A percentile compares a stretch with the other conserved stretches of the same genome.
Conservation (phyloP, 2,113 vertebrate species). For the Chaetorhynchus papuensis region DNA sequence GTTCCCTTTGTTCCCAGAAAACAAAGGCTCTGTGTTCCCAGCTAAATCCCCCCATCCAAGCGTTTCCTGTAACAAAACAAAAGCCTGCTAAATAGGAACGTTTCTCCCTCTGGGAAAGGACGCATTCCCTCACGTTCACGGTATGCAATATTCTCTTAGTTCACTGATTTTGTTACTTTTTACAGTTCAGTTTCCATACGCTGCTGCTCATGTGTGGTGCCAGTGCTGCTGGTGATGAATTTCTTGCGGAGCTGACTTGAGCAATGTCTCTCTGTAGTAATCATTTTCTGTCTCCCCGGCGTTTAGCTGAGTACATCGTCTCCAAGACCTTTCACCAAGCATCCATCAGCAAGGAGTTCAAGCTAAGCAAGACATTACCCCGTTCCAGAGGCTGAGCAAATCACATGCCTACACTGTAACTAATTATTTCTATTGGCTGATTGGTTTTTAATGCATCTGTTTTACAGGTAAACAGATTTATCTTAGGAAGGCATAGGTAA, state of each 20-base stretch:
- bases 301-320: slow-evolving; percentile 34
- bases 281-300: slow-evolving; percentile 47
- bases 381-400: slow-evolving; percentile 36
- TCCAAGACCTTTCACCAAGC: slow-evolving; percentile 37
- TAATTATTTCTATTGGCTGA: slow-evolving; percentile 55
- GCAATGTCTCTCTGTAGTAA: slow-evolving; percentile 40
- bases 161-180: slow-evolving; percentile 47
- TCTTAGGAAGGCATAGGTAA: slow-evolving; percentile 29
- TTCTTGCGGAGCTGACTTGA: slow-evolving; percentile 63
- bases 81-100: not conserved
- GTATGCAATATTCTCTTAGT: slow-evolving; percentile 12
- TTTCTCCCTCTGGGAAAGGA: slow-evolving; percentile 38
- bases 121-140: not conserved
- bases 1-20: not conserved
- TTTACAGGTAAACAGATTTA: slow-evolving; percentile 62
- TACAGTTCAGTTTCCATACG: slow-evolving; percentile 53
- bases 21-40: slow-evolving; percentile 14
- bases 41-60: not conserved
- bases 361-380: slow-evolving; percentile 11
- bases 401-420: not conserved
- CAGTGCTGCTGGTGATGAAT: slow-evolving; percentile 56
- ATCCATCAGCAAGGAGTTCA: slow-evolving; percentile 18
- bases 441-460: slow-evolving; percentile 40
- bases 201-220: slow-evolving; percentile 43
- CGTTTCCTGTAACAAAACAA: not conserved